Conservation (phyloP, 1,140 invertebrate species). For the Pseudoatta argentina region DNA sequence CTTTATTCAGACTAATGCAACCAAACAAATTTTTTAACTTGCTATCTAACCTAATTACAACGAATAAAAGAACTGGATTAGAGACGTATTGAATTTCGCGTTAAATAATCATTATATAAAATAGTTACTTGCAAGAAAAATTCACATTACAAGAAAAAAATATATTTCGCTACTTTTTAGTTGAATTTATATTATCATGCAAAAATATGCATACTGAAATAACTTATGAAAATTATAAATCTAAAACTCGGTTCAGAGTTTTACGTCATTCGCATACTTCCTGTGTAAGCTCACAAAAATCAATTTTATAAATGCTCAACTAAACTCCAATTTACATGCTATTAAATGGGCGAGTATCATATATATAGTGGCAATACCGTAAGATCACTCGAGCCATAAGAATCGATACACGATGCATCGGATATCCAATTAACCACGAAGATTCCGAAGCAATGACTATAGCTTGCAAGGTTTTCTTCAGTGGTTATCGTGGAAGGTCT, state of each 20-base stretch:
- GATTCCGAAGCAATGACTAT: slow-evolving; percentile 66
- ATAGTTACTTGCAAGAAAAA: neutral
- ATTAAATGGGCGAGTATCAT: slow-evolving; percentile 12
- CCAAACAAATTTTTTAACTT: neutral
- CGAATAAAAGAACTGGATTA: neutral
- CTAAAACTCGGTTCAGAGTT: neutral
- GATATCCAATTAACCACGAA: slow-evolving; percentile 69
- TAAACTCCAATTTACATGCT: slow-evolving; percentile 47
- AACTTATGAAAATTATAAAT: neutral
- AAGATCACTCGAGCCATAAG: slow-evolving; percentile 45
- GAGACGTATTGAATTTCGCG: neutral
- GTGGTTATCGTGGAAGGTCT: slow-evolving; percentile 62
- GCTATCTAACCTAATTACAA: neutral
- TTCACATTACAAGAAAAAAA: slow-evolving; percentile 18
- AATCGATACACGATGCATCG: slow-evolving; percentile 56
- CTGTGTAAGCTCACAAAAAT: neutral
- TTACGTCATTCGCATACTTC: slow-evolving; percentile 2
- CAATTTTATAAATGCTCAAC: slow-evolving; percentile 42
- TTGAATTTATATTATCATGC: slow-evolving; percentile 4
- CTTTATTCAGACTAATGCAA: neutral
- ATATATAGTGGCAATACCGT: slow-evolving; percentile 20
- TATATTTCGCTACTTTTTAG: neutral
- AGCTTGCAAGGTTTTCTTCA: slow-evolving; percentile 28
- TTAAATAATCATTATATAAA: neutral
- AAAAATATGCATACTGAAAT: neutral